phyloP scores from a whole-genome alignment of 2,113 vertebrate genomes.

The Glaucidium brasilianum region DNA sequence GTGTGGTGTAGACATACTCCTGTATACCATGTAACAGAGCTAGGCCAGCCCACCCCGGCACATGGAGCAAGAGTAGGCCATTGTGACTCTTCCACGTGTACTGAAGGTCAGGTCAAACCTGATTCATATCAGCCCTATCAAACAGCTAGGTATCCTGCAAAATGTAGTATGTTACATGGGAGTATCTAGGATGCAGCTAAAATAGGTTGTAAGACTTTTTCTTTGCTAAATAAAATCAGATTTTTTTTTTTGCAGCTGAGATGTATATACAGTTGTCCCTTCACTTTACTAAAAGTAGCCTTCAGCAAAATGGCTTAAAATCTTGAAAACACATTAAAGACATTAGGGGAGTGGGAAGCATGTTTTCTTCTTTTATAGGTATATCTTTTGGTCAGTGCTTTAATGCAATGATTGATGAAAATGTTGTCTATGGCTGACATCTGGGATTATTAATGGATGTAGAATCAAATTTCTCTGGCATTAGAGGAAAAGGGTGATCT shows the following conservation, averaged over 20 bases:
- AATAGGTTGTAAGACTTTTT: not conserved
- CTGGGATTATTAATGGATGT: constrained; percentile 65
- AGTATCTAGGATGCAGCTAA: not conserved
- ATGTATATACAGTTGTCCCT: not conserved
- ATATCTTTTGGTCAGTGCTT: constrained; percentile 65
- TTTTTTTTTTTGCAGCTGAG: not conserved
- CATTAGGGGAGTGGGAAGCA: constrained; percentile 50
- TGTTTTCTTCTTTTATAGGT: constrained; percentile 51
- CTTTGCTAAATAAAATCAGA: not conserved
- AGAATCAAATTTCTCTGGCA: constrained; percentile 51
- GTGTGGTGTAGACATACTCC: not conserved
- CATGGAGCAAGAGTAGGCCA: not conserved
- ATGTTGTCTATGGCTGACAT: constrained; percentile 58
- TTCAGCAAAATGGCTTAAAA: constrained; percentile 49
- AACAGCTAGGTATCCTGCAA: not conserved
- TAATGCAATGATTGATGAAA: constrained; percentile 71
- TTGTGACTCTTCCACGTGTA: not conserved
- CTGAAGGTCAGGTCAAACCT: not conserved
- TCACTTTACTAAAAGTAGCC: constrained; percentile 41
- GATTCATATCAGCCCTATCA: not conserved
- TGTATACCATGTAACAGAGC: not conserved
- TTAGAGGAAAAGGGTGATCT: constrained; percentile 41
- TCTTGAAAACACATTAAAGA: constrained; percentile 52
- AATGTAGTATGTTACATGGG: not conserved
- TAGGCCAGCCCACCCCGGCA: not conserved